phyloP scores from a whole-genome alignment of 2,113 vertebrate genomes.

The Bubalus kerabau region DNA sequence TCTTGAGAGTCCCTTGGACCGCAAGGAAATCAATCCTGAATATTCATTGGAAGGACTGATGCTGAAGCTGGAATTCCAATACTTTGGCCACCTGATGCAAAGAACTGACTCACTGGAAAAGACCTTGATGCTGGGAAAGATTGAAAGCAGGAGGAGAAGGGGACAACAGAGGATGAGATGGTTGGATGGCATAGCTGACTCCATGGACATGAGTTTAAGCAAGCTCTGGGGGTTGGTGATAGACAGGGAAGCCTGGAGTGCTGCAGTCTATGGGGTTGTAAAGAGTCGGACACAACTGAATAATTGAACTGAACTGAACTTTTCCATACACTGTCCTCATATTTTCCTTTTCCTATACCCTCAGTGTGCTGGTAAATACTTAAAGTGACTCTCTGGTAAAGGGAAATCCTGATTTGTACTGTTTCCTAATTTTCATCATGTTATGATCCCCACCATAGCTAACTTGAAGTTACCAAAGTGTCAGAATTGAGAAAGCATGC shows the following conservation, averaged over 20 bases:
- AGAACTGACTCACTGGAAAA: neutral
- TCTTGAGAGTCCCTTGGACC: neutral
- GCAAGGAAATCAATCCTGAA: neutral
- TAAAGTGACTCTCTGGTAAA: neutral
- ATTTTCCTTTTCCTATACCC: neutral
- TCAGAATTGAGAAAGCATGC: neutral
- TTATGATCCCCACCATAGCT: neutral
- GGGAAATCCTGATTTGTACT: neutral
- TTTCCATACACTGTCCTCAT: neutral
- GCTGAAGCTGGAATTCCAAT: neutral
- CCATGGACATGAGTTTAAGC: neutral
- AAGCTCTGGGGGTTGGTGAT: neutral
- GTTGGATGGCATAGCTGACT: neutral
- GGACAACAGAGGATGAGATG: neutral
- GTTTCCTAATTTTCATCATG: neutral
- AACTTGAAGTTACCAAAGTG: neutral
- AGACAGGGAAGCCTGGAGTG: neutral
- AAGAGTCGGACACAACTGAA: neutral
- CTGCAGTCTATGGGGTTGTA: neutral
- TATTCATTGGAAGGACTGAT: neutral
- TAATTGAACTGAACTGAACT: neutral
- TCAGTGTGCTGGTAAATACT: neutral
- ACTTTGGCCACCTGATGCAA: neutral
- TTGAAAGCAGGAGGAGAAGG: neutral
- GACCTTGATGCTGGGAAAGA: neutral